Evolutionary conservation across 2,797 vertebrate species (phyloP), one percentile per base, ranked within the genome.

Genomic region (Danionella dracula): DNA sequence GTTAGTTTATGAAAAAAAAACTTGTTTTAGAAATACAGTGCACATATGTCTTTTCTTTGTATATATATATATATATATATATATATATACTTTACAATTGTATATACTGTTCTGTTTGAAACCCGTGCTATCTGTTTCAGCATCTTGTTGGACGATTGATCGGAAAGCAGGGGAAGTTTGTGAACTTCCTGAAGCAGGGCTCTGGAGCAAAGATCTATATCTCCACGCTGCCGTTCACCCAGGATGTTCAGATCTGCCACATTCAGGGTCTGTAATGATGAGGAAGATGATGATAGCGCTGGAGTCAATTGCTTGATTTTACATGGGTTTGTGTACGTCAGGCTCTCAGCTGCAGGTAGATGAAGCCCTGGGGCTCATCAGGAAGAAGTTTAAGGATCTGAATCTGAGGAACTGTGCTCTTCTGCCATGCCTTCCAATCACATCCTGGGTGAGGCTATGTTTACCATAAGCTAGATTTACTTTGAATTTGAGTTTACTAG

Each of bases 151-250:
- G 92, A 2, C 83, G 90, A 42, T 82, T 94, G 75, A 94, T 94
- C 0, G 92, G 92, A 58, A 93, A 90, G 62, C 90, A 92, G 21
- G 92, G 92, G 1, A 82, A 85, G 31, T 91, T 86, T 0, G 87
- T 94, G 76, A 91, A 83, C 73, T 91, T 87, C 76, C 71, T 93
- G 74, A 93, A 92, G 74, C 90, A 92, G 75, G 80, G 78, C 0
- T 93, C 92, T 12, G 92, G 92, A 80, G 92, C 92, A 78, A 93
- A 92, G 84, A 90, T 94, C 75, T 93, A 91, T 61, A 86, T 94
- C 68, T 88, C 89, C 6, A 90, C 88, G 7, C 74, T 91, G 70
- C 90, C 90, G 76, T 92, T 91, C 38, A 92, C 89, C 38, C 87
- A 79, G 72, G 90, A 92, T 56, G 79, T 91, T 71, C 91, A 93